Evolutionary conservation across 2,888 invertebrate species (phyloP), one percentile per base, ranked within the genome.

Genomic region (Helleia helle): DNA sequence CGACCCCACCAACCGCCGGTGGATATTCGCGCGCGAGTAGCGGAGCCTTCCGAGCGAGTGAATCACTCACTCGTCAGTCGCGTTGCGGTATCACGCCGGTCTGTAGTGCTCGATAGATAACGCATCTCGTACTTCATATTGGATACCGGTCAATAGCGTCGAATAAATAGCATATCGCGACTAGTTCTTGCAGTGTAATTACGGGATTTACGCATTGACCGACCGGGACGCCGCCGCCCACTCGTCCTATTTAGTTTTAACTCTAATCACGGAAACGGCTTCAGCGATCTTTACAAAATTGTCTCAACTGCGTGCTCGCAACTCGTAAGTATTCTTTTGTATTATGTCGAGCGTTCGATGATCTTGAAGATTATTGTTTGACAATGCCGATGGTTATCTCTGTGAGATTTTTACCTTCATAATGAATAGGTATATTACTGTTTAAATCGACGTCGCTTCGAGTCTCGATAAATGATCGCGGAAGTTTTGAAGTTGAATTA

Each of bases 141-240:
- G 53, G 41, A 31, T 40, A 58, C 56, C 71, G 71, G 66, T 75
- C 71, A 68, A 75, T 71, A 71, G 38, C 53, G 54, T 56, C 47
- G 53, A 55, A 54, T 48, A 56, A 54, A 53, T 48, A 48, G 42
- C 8, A 13, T 18, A 34, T 34, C 12, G 38, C 41, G 42, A 28
- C 11, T 18, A 25, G 28, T 9, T 24, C 13, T 28, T 27, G 22
- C 15, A 34, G 22, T 34, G 34, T 22, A 34, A 34, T 34, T 22
- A 34, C 34, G 11, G 22, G 9, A n/a, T n/a, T n/a, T n/a, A n/a
- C n/a, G n/a, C n/a, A 4, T 34, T 34, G 22, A 34, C 34, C 34
- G 34, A 6, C n/a, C 7, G 11, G 18, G 34, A n/a, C n/a, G n/a
- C n/a, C n/a, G 2, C 5, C n/a, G n/a, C 15, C 9, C 30, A 6